Evolutionary conservation across 1,140 invertebrate species (phyloP).

Genomic region (Muscidifurax raptorellus): DNA sequence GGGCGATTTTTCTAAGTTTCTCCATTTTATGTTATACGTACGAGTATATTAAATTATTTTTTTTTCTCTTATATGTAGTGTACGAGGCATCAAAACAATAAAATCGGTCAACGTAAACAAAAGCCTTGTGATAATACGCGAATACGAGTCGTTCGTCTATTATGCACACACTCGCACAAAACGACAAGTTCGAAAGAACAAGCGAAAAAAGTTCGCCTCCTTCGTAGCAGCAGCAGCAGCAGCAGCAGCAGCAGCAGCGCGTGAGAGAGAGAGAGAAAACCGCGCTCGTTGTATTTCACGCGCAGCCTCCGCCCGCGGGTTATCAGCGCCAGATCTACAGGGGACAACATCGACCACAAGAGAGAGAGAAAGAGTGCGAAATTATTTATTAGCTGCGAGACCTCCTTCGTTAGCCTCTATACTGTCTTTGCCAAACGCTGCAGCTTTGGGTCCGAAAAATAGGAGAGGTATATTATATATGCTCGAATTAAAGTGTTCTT

Average conservation of each 20-base stretch:
- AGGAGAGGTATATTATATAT: too few relatives aligned
- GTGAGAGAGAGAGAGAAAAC: constrained; percentile 17
- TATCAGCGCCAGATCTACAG: constrained; percentile 76
- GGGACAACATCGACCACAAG: constrained; percentile 56
- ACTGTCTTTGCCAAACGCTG: constrained; percentile 19
- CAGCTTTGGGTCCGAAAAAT: too few relatives aligned
- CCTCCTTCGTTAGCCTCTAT: constrained; percentile 51
- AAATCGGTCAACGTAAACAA: too few relatives aligned
- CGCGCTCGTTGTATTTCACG: constrained; percentile 69
- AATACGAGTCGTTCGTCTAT: neutral
- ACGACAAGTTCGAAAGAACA: neutral
- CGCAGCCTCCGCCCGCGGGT: constrained; percentile 56
- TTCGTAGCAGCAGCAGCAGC: too few relatives aligned
- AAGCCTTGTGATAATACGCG: constrained; percentile 12
- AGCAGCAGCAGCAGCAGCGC: too few relatives aligned
- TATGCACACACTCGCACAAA: neutral
- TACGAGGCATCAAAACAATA: too few relatives aligned
- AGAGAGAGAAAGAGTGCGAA: constrained; percentile 62
- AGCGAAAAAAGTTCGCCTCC: neutral
- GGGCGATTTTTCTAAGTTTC: neutral
- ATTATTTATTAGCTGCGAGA: constrained; percentile 73
- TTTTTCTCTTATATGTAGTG: too few relatives aligned
- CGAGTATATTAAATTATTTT: too few relatives aligned
- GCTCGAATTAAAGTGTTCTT: too few relatives aligned
- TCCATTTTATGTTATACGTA: too few relatives aligned